A percentile compares a stretch with the other conserved stretches of the same genome.
These are phyloP conservation scores for Lasioglossum figueresi DNA, from an alignment of 2,888 invertebrate species.

Conservation along the genomic window DNA sequence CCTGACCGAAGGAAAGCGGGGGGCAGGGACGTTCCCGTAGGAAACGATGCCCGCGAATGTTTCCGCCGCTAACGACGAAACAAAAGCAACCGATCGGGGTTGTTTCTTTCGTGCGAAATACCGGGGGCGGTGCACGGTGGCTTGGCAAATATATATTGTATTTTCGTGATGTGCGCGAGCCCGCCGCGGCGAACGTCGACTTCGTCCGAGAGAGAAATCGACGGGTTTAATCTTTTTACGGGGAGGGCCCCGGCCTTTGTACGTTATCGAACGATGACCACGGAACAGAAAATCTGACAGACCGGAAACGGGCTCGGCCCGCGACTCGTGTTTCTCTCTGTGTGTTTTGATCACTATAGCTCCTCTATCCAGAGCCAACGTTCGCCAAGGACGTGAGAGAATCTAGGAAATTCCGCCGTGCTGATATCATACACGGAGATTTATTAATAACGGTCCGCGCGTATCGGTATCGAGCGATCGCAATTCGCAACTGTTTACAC, in stretches of 20 bases:
- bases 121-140: neutral
- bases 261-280: constrained; percentile 8
- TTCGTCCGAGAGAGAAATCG: constrained; percentile 3
- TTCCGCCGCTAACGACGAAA: neutral
- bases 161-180: neutral
- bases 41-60: neutral
- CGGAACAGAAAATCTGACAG: constrained; percentile 30
- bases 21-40: neutral
- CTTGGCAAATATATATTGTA: constrained; percentile 8
- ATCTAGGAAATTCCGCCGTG: constrained; percentile 45
- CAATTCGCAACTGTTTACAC: neutral
- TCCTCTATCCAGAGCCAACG: neutral
- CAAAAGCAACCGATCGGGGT: constrained; percentile 16
- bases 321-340: constrained; percentile 9
- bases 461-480: neutral
- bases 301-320: constrained; percentile 32
- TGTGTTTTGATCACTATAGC: neutral
- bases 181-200: neutral
- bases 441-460: constrained; percentile 30
- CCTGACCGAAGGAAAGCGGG: neutral
- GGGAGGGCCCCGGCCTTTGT: neutral
- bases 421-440: constrained; percentile 38
- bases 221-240: constrained; percentile 17
- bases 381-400: constrained; percentile 33
- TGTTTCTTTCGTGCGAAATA: constrained; percentile 11